phyloP scores from a whole-genome alignment of 1,140 invertebrate genomes.

The Carcinoscorpius rotundicauda region DNA sequence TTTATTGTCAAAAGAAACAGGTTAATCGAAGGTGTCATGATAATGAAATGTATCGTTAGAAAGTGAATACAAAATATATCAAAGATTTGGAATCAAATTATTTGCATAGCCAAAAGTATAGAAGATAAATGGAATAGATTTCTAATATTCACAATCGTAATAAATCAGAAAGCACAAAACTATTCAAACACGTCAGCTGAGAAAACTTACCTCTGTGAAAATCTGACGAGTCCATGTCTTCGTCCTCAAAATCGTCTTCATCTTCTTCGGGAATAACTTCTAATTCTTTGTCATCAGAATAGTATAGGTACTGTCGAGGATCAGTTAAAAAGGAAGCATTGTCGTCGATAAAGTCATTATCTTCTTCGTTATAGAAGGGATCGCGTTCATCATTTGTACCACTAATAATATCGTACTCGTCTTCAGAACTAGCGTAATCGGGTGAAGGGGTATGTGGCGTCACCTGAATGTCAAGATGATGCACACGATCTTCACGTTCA shows the following conservation, averaged over 20 bases:
- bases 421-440: slow-evolving; percentile 19
- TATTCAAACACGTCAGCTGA: too few relatives aligned
- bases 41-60: too few relatives aligned
- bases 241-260: slow-evolving; percentile 21
- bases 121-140: too few relatives aligned
- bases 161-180: too few relatives aligned
- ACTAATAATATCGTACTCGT: slow-evolving; percentile 16
- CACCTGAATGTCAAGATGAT: slow-evolving; percentile 3
- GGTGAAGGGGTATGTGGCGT: slow-evolving; percentile 19
- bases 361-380: neutral
- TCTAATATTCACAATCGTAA: too few relatives aligned
- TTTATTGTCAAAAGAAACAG: too few relatives aligned
- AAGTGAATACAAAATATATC: too few relatives aligned
- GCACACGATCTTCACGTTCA: neutral
- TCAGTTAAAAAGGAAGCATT: slow-evolving; percentile 14
- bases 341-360: slow-evolving; percentile 16
- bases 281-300: slow-evolving; percentile 19
- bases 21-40: too few relatives aligned
- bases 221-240: neutral
- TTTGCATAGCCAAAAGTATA: too few relatives aligned
- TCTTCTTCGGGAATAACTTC: slow-evolving; percentile 25
- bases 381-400: slow-evolving; percentile 4
- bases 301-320: slow-evolving; percentile 16
- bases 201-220: too few relatives aligned
- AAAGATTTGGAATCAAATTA: too few relatives aligned